Evolutionary conservation across 2,113 vertebrate species (phyloP).

Genomic region (Tachysurus vachellii): DNA sequence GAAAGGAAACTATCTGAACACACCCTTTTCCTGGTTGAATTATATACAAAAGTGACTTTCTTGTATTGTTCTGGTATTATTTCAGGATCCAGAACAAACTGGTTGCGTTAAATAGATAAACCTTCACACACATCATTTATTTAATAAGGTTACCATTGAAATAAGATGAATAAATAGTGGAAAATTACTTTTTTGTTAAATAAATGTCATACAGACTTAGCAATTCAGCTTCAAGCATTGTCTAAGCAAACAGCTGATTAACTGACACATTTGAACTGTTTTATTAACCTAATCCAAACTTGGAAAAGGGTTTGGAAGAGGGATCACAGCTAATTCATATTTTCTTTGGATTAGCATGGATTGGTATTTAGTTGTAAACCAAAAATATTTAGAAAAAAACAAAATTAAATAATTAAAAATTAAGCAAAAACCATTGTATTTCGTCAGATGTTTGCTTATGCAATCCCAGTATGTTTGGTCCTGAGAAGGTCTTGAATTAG

Average conservation of each 20-base stretch:
- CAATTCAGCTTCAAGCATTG: not conserved
- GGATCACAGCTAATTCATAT: not conserved
- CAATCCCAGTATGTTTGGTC: not conserved
- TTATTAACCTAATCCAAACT: not conserved
- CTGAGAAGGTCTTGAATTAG: constrained; percentile 6
- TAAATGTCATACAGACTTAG: not conserved
- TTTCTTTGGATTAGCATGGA: constrained; percentile 14
- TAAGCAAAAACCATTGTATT: not conserved
- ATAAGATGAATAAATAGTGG: not conserved
- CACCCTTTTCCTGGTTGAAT: constrained; percentile 17
- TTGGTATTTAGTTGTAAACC: not conserved
- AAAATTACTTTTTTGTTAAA: not conserved
- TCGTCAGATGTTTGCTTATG: not conserved
- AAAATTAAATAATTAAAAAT: not conserved
- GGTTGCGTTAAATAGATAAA: constrained; percentile 29
- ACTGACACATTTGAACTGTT: not conserved
- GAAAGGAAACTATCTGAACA: constrained; percentile 26
- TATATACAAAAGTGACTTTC: constrained; percentile 17
- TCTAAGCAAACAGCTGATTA: not conserved
- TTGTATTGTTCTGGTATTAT: constrained; percentile 21
- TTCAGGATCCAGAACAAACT: constrained; percentile 33
- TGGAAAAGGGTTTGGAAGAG: not conserved
- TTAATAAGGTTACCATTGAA: not conserved
- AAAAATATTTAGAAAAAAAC: not conserved
- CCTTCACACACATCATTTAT: not conserved